These are phyloP conservation scores for Dryocosmus kuriphilus DNA, from an alignment of 2,888 invertebrate genomes.

Conservation along the genomic window DNA sequence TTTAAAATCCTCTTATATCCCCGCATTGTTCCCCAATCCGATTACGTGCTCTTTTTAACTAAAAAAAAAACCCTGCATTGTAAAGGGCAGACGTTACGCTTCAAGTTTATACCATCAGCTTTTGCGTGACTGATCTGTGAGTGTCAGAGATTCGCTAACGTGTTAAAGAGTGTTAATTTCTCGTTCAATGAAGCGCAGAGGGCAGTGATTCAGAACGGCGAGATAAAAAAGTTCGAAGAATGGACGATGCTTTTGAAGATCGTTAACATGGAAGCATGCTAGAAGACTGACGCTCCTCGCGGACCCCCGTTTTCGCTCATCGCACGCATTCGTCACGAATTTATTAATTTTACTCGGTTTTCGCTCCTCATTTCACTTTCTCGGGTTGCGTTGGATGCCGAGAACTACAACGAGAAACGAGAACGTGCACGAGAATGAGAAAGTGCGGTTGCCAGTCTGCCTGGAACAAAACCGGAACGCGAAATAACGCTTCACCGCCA, in stretches of 20 bases:
- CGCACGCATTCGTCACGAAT: slow-evolving; percentile 25
- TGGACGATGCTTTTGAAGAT: slow-evolving; percentile 1
- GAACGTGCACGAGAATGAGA: neutral
- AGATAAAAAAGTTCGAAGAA: neutral
- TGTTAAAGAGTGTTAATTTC: neutral
- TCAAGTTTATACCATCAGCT: neutral
- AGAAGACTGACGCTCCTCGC: neutral
- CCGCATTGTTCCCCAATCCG: neutral
- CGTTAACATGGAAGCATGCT: slow-evolving; percentile 8
- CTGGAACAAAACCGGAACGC: slow-evolving; percentile 35
- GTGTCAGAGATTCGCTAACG: neutral
- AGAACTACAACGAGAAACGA: too few species aligned
- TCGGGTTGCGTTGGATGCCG: neutral
- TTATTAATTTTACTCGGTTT: neutral
- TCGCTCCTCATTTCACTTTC: slow-evolving; percentile 20
- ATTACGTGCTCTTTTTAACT: neutral
- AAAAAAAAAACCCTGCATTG: neutral
- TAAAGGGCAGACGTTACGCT: neutral
- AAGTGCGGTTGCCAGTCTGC: slow-evolving; percentile 30
- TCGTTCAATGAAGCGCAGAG: neutral
- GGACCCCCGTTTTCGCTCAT: slow-evolving; percentile 26
- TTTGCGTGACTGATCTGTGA: neutral
- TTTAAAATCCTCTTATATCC: neutral
- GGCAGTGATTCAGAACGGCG: neutral
- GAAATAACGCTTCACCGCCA: slow-evolving; percentile 37